These are phyloP conservation scores for Abrostola tripartita DNA, from an alignment of 2,888 invertebrate genomes.

Conservation along the genomic window DNA sequence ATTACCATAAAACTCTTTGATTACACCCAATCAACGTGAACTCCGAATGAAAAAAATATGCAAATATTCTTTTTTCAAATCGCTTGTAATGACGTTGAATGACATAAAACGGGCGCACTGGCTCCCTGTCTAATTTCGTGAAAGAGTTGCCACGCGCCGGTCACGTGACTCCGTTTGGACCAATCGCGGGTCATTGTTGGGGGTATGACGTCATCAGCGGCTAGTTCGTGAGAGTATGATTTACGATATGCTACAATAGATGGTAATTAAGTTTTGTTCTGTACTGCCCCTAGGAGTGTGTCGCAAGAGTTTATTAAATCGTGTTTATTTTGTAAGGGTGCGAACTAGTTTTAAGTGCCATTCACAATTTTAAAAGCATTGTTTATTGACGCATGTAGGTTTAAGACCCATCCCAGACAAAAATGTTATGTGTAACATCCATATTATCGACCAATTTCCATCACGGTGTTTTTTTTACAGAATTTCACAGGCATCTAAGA, in stretches of 20 bases:
- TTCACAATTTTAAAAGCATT: not conserved
- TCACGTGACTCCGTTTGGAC: constrained; percentile 56
- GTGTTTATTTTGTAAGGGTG: constrained; percentile 32
- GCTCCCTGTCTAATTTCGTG: constrained; percentile 51
- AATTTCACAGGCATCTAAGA: no score
- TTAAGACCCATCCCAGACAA: no score
- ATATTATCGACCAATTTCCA: no score
- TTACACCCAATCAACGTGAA: constrained; percentile 44
- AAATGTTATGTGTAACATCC: no score
- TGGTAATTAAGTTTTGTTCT: constrained; percentile 54
- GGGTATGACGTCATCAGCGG: constrained; percentile 50
- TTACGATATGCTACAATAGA: constrained; percentile 54
- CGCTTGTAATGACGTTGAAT: constrained; percentile 44
- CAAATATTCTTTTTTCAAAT: constrained; percentile 50
- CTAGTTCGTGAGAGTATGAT: constrained; percentile 57
- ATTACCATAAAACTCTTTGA: constrained; percentile 53
- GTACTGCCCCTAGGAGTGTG: constrained; percentile 39
- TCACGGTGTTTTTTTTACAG: no score
- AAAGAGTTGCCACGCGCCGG: constrained; percentile 56
- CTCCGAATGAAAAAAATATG: constrained; percentile 52
- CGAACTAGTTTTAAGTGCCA: not conserved
- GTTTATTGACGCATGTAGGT: no score
- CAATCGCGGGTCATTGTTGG: constrained; percentile 49
- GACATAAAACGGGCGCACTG: constrained; percentile 34
- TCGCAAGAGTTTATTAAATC: constrained; percentile 46